Conservation (phyloP, 2,113 vertebrate genomes). For the Hystrix brachyura region DNA sequence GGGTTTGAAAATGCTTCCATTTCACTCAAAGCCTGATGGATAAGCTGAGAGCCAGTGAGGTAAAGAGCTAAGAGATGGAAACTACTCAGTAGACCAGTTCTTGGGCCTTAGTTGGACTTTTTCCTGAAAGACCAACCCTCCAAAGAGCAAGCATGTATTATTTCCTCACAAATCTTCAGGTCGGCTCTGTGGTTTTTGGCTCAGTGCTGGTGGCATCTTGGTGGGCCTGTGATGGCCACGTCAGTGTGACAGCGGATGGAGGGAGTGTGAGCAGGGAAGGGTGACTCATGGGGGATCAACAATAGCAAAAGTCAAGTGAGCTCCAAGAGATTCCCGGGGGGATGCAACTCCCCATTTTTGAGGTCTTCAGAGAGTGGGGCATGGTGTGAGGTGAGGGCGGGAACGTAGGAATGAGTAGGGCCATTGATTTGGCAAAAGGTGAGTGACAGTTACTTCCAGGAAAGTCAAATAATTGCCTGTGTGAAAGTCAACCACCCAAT, state of each 20-base stretch:
- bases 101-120: background rate
- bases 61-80: background rate
- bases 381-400: background rate
- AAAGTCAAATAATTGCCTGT: background rate
- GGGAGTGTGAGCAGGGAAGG: background rate
- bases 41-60: background rate
- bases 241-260: background rate
- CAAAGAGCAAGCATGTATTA: background rate
- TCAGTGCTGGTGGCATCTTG: background rate
- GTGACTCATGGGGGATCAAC: too few species aligned
- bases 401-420: background rate
- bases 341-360: background rate
- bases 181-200: background rate
- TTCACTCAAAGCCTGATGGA: background rate
- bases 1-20: background rate
- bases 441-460: background rate
- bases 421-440: background rate
- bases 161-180: background rate
- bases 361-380: background rate
- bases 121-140: background rate
- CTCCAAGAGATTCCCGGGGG: background rate
- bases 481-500: background rate
- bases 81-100: background rate
- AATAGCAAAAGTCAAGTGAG: too few species aligned
- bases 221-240: background rate